Percentiles rank a stretch among this genome's conserved stretches.
Conservation (phyloP, 2,113 vertebrate species). For the Ptilonorhynchus violaceus region DNA sequence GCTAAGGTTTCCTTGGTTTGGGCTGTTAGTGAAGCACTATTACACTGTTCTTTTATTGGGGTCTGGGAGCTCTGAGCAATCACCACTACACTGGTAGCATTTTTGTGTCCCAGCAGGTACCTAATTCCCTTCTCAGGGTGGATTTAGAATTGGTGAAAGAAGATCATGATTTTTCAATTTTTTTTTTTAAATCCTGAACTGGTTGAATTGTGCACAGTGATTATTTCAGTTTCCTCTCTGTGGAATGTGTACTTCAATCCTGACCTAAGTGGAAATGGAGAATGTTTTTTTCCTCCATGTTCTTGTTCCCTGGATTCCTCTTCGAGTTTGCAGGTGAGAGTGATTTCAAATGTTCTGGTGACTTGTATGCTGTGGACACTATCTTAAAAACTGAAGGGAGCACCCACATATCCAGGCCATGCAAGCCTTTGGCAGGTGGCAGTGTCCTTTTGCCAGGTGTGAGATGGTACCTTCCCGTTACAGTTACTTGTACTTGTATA, state of each 20-base stretch:
- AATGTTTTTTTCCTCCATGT: not conserved
- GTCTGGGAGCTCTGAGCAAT: not conserved
- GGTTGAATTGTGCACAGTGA: not conserved
- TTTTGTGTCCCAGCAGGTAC: not conserved
- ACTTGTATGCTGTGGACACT: not conserved
- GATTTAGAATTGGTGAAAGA: not conserved
- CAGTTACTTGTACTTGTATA: not conserved
- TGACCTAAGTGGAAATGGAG: not conserved
- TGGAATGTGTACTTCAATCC: not conserved
- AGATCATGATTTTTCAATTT: not conserved
- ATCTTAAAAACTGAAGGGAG: not conserved
- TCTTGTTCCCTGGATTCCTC: not conserved
- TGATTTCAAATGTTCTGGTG: not conserved
- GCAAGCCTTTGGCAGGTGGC: not conserved
- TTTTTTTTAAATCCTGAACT: not conserved
- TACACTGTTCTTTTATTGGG: not conserved
- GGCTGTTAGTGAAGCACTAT: not conserved
- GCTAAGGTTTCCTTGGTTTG: not conserved
- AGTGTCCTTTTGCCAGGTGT: not conserved
- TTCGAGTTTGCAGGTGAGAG: not conserved
- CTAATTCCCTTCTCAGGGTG: not conserved
- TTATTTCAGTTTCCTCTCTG: not conserved
- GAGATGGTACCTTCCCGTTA: not conserved
- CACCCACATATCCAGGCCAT: not conserved
- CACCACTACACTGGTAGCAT: not conserved